Evolutionary conservation across 2,797 vertebrate genomes (phyloP).

Genomic region (Dermochelys coriacea): DNA sequence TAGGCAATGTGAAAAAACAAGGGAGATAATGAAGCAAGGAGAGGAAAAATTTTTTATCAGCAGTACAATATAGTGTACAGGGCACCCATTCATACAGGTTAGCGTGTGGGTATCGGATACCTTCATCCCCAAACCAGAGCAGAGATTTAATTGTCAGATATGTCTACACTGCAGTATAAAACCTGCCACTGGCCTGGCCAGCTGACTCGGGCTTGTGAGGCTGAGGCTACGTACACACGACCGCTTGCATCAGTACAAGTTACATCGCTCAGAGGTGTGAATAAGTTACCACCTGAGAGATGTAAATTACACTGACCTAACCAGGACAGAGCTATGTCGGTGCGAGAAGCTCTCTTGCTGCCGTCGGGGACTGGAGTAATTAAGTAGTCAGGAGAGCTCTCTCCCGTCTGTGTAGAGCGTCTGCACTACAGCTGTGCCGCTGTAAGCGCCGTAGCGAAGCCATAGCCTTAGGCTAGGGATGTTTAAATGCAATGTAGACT

Average conservation of each 20-base stretch:
- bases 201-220: not conserved
- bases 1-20: not conserved
- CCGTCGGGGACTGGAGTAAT: rapidly evolving
- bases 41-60: not conserved
- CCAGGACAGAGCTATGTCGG: not conserved
- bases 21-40: not conserved
- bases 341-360: no score
- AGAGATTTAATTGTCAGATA: not conserved
- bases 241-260: not conserved
- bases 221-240: not conserved
- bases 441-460: no score
- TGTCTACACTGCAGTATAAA: not conserved
- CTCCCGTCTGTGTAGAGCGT: rapidly evolving
- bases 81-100: not conserved
- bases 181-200: not conserved
- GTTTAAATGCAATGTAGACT: no score
- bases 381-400: not conserved
- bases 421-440: not conserved
- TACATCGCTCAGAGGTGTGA: not conserved
- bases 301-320: not conserved
- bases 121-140: not conserved
- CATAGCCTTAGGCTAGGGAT: no score
- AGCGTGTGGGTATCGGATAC: not conserved
- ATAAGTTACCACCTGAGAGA: not conserved
- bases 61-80: not conserved